Conservation (phyloP, 1,140 invertebrate species). For the Drosophila bipectinata region DNA sequence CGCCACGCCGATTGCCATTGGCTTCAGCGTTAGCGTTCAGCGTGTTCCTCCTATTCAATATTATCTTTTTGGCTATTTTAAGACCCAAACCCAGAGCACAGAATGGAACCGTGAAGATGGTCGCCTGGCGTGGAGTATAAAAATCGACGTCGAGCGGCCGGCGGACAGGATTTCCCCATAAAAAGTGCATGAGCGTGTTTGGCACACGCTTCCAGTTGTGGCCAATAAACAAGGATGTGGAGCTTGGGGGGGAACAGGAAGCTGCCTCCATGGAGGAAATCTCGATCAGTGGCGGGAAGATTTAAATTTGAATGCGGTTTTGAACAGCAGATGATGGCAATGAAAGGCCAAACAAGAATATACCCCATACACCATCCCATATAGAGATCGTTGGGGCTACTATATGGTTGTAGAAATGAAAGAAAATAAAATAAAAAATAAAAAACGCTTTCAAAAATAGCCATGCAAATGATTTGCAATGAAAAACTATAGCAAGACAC, state of each 20-base stretch:
- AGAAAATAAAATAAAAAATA: conserved; percentile 66
- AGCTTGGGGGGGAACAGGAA: conserved; percentile 38
- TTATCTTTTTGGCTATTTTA: conserved; percentile 59
- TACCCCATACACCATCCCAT: conserved; percentile 25
- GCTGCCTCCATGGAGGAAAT: conserved; percentile 65
- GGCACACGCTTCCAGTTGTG: conserved; percentile 38
- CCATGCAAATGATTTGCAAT: conserved; percentile 80
- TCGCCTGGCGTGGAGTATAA: conserved; percentile 63
- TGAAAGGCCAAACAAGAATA: conserved; percentile 69
- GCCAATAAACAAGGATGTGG: conserved; percentile 15
- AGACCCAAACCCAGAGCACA: conserved; percentile 30
- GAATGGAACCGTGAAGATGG: conserved; percentile 37
- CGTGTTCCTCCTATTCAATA: conserved; percentile 43
- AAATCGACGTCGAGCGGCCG: conserved; percentile 54
- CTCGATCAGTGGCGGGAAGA: conserved; percentile 53
- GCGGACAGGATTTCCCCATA: conserved; percentile 79
- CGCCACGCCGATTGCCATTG: conserved; percentile 30
- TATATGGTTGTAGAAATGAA: conserved; percentile 47
- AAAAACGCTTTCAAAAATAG: conserved; percentile 79
- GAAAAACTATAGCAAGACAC: conserved; percentile 59
- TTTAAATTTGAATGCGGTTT: conserved; percentile 30
- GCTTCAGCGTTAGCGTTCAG: conserved; percentile 53
- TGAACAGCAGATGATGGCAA: conserved; percentile 65
- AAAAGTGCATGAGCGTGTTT: conserved; percentile 62
- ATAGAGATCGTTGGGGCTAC: conserved; percentile 18